Evolutionary conservation across 1,140 invertebrate genomes (phyloP).

Genomic region (Orchesella cincta): DNA sequence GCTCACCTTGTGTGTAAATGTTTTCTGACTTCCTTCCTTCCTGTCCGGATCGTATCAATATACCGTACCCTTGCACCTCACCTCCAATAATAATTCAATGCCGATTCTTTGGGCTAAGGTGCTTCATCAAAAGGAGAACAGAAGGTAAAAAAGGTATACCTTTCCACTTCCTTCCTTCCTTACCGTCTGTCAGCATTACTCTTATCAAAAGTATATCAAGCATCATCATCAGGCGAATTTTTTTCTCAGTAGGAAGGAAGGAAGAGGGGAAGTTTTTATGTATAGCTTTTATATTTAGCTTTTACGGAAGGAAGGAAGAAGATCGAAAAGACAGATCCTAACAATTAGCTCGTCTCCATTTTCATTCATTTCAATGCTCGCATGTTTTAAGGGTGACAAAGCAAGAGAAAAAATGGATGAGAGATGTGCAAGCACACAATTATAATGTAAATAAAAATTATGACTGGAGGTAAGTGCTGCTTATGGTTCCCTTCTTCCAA

Average conservation of each 20-base stretch:
- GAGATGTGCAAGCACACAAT: no score
- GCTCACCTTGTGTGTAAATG: neutral
- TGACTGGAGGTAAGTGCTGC: conserved; percentile 2
- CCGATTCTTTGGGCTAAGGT: no score
- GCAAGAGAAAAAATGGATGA: no score
- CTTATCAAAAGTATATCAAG: neutral
- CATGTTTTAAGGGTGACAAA: no score
- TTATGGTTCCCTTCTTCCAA: neutral
- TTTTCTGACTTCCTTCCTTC: neutral
- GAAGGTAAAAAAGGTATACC: neutral
- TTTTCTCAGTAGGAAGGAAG: neutral
- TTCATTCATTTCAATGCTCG: no score
- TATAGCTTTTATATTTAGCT: no score
- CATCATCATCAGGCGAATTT: neutral
- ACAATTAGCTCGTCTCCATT: neutral
- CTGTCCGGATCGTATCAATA: no score
- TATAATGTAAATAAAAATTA: no score
- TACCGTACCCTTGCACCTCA: no score
- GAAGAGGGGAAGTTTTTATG: neutral
- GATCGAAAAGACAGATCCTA: neutral
- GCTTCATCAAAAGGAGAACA: no score
- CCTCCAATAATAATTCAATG: no score
- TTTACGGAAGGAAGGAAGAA: neutral
- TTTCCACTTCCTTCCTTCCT: conserved; percentile 35
- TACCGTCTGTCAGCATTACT: neutral